Base-by-base conservation (phyloP, 2,797 vertebrate species). In the Eospalax fontanierii region DNA sequence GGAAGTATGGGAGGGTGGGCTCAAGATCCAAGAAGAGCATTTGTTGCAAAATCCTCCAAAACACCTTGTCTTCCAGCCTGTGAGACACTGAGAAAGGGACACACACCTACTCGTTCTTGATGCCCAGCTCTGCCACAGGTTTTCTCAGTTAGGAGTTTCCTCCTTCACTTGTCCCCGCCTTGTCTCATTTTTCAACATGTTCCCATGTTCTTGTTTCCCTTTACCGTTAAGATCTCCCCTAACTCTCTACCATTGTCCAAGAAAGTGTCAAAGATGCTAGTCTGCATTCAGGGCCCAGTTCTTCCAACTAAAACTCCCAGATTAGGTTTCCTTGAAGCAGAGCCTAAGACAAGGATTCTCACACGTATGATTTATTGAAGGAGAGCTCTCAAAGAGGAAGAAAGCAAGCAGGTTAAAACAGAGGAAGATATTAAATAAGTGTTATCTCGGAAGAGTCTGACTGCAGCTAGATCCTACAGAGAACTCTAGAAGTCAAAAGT, bases 1-100 rank as follows among this genome's bases (percentile, higher is more conserved):
- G 83, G 75, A 93, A 83, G 70, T 71, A 71, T 12, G 28, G 78
- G 65, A 96, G 85, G 83, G 24, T 86, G 1, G 50, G 63, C 22
- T 76, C 33, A 38, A 95, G 65, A 90, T 24, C 30, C 65, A 40
- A 79, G 71, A 66, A 50, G 24, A 80, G 21, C 33, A 82, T 91
- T 50, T 80, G 57, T 61, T 66, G 30, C 40, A 86, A 80, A 22
- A 90, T 65, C 28, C 61, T 87, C 63, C 73, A 91, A 30, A 94
- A 95, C 50, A 89, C 43, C 33, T 89, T 81, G 19, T 40, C 63
- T 84, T 89, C 43, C 54, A 70, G 11, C 40, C 30, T 66, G 26
- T 80, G 61, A 66, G 38, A 90, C 2, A 6, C 0, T 59, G 28
- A n/a, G 68, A 70, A 73, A 43, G 10, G 73, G 28, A 50, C 30